Conservation (phyloP, 2,888 invertebrate genomes). For the Branchellion lobata region DNA sequence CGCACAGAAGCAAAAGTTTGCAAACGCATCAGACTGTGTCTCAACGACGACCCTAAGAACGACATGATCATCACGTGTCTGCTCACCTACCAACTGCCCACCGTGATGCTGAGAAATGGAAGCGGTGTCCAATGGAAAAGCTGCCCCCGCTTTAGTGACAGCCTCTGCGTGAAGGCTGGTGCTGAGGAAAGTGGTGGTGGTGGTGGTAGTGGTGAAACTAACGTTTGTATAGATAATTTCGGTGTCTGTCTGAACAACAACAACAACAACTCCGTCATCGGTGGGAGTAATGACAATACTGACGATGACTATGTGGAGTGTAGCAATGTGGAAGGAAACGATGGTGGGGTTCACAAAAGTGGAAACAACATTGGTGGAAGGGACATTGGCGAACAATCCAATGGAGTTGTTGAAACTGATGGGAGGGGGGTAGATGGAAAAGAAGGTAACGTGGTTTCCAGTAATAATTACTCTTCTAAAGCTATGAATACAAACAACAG, state of each 20-base stretch:
- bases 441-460: too few species aligned
- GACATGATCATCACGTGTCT: background rate
- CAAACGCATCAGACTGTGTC: background rate
- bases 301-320: background rate
- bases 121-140: background rate
- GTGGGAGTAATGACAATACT: background rate
- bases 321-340: too few species aligned
- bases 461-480: too few species aligned
- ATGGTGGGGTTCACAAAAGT: too few species aligned
- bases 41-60: background rate
- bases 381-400: too few species aligned
- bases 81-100: background rate
- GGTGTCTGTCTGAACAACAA: background rate
- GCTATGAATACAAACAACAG: background rate
- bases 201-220: background rate
- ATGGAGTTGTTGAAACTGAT: too few species aligned
- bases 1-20: background rate
- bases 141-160: background rate
- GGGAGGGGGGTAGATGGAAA: too few species aligned
- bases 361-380: too few species aligned
- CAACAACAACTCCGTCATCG: background rate
- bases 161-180: background rate
- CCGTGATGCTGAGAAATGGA: background rate
- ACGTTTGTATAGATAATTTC: background rate
- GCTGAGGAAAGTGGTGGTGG: background rate